A percentile compares a stretch with the other conserved stretches of the same genome.
These are phyloP conservation scores for Takifugu ocellatus DNA, from an alignment of 2,797 vertebrate species.

Conservation along the genomic window DNA sequence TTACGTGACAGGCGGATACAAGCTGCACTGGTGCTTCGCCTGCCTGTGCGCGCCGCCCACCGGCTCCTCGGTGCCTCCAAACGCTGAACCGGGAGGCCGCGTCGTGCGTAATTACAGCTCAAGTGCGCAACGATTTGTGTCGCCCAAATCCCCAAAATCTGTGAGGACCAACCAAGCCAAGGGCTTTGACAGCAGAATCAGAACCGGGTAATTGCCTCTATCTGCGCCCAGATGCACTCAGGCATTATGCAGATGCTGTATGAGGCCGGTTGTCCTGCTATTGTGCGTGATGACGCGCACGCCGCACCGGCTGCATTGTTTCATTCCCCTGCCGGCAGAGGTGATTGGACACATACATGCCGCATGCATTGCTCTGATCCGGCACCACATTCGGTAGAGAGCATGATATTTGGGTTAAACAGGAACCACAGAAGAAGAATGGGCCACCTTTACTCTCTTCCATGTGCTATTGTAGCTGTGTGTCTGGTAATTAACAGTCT, in stretches of 20 bases:
- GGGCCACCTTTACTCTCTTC: background rate
- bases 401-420: background rate
- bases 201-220: constrained; percentile 17
- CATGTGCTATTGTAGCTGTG: constrained; percentile 13
- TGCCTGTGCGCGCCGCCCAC: constrained; percentile 39
- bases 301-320: too few species aligned
- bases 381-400: too few species aligned
- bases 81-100: constrained; percentile 21
- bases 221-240: constrained; percentile 11
- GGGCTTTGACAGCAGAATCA: constrained; percentile 40
- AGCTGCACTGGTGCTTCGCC: background rate
- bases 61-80: constrained; percentile 21
- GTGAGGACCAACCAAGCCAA: constrained; percentile 38
- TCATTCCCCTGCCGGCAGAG: too few species aligned
- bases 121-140: constrained; percentile 38
- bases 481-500: constrained; percentile 52
- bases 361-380: too few species aligned
- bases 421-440: background rate
- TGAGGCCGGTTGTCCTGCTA: background rate
- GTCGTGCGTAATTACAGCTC: constrained; percentile 48
- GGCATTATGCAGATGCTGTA: constrained; percentile 11
- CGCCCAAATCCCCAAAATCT: constrained; percentile 44
- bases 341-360: too few species aligned
- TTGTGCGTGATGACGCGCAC: too few species aligned
- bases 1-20: too few species aligned